A percentile compares a stretch with the other conserved stretches of the same genome.
Conservation (phyloP, 2,797 vertebrate genomes). For the Yasuhikotakia modesta region DNA sequence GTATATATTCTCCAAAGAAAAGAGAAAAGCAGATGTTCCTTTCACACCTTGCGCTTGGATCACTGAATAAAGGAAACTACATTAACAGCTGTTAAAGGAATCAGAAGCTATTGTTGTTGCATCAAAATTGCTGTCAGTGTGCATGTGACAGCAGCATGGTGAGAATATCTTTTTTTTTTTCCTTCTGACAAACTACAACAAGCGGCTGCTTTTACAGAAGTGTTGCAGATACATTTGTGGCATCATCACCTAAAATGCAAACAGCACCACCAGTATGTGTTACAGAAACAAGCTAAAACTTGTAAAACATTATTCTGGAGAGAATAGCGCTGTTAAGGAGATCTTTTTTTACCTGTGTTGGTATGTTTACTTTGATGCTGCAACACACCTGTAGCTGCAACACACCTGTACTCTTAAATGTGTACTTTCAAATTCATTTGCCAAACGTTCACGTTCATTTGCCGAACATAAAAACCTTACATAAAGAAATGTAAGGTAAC, state of each 20-base stretch:
- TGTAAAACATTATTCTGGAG: slow-evolving; percentile 63
- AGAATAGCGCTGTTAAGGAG: slow-evolving; percentile 64
- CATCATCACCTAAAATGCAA: slow-evolving; percentile 60
- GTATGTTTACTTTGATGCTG: neutral
- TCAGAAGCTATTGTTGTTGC: slow-evolving; percentile 52
- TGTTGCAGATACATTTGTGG: slow-evolving; percentile 58
- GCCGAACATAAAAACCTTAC: too few relatives aligned
- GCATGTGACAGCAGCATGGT: slow-evolving; percentile 57
- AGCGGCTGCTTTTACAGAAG: slow-evolving; percentile 54
- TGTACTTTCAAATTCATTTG: too few relatives aligned
- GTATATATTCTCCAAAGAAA: slow-evolving; percentile 12
- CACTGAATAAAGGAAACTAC: slow-evolving; percentile 41
- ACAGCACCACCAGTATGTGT: slow-evolving; percentile 58
- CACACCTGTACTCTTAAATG: too few relatives aligned
- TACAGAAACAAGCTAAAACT: slow-evolving; percentile 65
- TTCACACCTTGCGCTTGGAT: slow-evolving; percentile 48
- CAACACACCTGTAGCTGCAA: too few relatives aligned
- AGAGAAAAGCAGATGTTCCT: slow-evolving; percentile 50
- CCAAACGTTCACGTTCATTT: too few relatives aligned
- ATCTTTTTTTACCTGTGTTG: slow-evolving; percentile 39
- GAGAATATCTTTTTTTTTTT: slow-evolving; percentile 58
- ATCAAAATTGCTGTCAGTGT: slow-evolving; percentile 60
- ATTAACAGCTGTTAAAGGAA: slow-evolving; percentile 56
- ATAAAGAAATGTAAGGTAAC: too few relatives aligned
- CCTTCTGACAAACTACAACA: slow-evolving; percentile 55